Evolutionary conservation across 2,113 vertebrate species (phyloP).

Genomic region (Larimichthys polyactis): DNA sequence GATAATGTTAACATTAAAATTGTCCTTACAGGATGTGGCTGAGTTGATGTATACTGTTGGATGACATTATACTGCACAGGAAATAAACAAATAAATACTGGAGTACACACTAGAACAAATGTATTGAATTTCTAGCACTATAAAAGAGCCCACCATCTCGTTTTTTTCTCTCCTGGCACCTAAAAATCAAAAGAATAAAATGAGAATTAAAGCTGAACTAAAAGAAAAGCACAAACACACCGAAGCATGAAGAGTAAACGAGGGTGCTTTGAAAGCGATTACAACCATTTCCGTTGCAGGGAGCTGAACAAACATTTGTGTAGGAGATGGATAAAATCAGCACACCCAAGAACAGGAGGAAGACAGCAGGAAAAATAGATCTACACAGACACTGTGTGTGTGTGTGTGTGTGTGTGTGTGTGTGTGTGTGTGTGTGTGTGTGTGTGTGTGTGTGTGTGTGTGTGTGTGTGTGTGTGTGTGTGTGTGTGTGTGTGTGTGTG

Average conservation of each 20-base stretch:
- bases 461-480: neutral
- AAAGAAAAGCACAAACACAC: neutral
- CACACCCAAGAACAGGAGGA: slow-evolving; percentile 63
- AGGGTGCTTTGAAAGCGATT: slow-evolving; percentile 41
- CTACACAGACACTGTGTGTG: slow-evolving; percentile 15
- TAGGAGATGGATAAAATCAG: slow-evolving; percentile 77
- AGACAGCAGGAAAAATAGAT: slow-evolving; percentile 41
- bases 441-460: neutral
- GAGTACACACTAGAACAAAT: neutral
- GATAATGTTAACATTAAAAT: slow-evolving; percentile 61
- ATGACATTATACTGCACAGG: slow-evolving; percentile 32
- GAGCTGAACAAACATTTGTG: slow-evolving; percentile 77
- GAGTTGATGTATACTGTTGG: slow-evolving; percentile 57
- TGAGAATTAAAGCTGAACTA: neutral
- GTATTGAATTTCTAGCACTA: neutral
- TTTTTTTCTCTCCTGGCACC: neutral
- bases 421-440: no score
- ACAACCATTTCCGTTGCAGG: slow-evolving; percentile 63
- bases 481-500: neutral
- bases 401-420: neutral
- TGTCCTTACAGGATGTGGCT: slow-evolving; percentile 59
- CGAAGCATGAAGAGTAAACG: slow-evolving; percentile 4
- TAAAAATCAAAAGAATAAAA: neutral
- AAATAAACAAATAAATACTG: slow-evolving; percentile 60
- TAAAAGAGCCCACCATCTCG: neutral